These are phyloP conservation scores for Ischnus inquisitorius DNA, from an alignment of 2,888 invertebrate species.

Conservation along the genomic window DNA sequence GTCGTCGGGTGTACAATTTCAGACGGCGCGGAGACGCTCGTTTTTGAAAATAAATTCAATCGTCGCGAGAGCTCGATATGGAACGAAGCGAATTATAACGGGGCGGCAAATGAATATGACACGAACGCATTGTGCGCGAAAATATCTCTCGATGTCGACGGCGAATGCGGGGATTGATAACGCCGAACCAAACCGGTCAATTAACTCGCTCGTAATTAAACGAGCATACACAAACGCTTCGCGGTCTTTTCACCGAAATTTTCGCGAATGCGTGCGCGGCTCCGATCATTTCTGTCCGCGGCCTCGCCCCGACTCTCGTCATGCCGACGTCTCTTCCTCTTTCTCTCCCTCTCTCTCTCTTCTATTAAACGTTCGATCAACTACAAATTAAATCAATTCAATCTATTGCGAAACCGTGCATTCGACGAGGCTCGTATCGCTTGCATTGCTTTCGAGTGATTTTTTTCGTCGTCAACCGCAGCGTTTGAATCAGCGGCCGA, in stretches of 20 bases:
- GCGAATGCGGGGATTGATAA: slow-evolving; percentile 14
- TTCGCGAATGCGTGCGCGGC: slow-evolving; percentile 56
- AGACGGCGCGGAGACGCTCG: slow-evolving; percentile 4
- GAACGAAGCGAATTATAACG: neutral
- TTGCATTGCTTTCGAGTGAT: too few species aligned
- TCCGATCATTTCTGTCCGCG: slow-evolving; percentile 44
- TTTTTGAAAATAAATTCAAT: slow-evolving; percentile 35
- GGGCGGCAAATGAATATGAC: neutral
- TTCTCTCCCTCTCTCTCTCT: too few species aligned
- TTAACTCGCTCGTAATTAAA: slow-evolving; percentile 64
- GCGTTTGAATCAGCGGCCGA: too few species aligned
- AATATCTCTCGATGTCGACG: slow-evolving; percentile 1
- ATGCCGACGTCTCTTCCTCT: slow-evolving; percentile 60
- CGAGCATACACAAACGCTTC: slow-evolving; percentile 42
- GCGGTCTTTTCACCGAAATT: slow-evolving; percentile 39
- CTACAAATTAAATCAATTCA: slow-evolving; percentile 49
- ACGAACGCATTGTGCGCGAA: neutral
- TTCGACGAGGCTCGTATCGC: too few species aligned
- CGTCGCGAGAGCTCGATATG: slow-evolving; percentile 9
- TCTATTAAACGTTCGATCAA: slow-evolving; percentile 59
- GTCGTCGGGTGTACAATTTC: slow-evolving; percentile 10
- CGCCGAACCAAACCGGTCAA: slow-evolving; percentile 68
- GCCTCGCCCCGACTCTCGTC: slow-evolving; percentile 32
- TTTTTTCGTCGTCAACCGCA: too few species aligned
- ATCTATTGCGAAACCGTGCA: slow-evolving; percentile 14